Conservation (phyloP, 2,888 invertebrate species). For the Selenia dentaria region DNA sequence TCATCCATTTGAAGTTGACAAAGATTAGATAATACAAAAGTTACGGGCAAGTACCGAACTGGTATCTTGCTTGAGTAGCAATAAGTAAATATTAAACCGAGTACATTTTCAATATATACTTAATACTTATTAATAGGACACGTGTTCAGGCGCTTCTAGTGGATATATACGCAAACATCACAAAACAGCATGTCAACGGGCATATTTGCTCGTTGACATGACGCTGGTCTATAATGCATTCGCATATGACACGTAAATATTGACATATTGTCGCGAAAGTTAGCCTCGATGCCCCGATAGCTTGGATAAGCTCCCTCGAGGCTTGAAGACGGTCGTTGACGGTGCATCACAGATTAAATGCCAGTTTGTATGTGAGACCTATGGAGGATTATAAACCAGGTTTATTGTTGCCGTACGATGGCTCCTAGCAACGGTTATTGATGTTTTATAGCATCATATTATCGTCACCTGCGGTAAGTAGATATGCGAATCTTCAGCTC, state of each 20-base stretch:
- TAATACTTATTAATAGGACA: too few relatives aligned
- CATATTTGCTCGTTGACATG: conserved; percentile 14
- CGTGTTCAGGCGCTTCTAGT: too few relatives aligned
- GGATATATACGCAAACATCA: neutral
- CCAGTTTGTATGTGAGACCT: conserved; percentile 38
- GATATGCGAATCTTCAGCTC: too few relatives aligned
- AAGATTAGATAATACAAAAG: too few relatives aligned
- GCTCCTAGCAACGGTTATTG: conserved; percentile 63
- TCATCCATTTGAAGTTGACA: too few relatives aligned
- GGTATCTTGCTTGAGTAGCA: too few relatives aligned
- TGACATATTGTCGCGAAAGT: conserved; percentile 43
- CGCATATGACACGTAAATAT: conserved; percentile 27
- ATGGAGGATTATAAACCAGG: conserved; percentile 68
- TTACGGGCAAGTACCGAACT: too few relatives aligned
- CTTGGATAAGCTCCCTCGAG: conserved; percentile 46
- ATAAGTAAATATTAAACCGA: too few relatives aligned
- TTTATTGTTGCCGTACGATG: conserved; percentile 52
- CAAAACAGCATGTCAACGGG: neutral
- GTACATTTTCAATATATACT: too few relatives aligned
- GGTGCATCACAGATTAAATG: neutral
- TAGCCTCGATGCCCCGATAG: conserved; percentile 36
- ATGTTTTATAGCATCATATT: conserved; percentile 45
- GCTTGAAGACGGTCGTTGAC: conserved; percentile 15
- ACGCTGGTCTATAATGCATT: conserved; percentile 23
- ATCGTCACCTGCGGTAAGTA: conserved; percentile 4